Conservation (phyloP, 2,113 vertebrate genomes). For the Aptenodytes forsteri region DNA sequence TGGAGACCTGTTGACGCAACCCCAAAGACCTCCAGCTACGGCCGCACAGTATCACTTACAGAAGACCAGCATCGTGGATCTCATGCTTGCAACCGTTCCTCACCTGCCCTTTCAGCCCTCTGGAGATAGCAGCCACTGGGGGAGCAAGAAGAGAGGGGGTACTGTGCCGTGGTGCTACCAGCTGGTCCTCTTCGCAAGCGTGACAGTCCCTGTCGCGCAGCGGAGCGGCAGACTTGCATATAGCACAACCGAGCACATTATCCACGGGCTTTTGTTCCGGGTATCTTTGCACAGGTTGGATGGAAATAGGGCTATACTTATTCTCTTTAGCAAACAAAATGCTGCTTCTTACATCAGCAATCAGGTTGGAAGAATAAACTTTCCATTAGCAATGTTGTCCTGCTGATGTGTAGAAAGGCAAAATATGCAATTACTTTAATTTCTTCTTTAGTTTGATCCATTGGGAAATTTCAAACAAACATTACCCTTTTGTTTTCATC, state of each 20-base stretch:
- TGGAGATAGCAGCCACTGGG: neutral
- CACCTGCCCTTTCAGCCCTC: accelerated
- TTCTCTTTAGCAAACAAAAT: neutral
- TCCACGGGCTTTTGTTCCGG: accelerated
- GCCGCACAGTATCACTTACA: too few species aligned
- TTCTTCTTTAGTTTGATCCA: neutral
- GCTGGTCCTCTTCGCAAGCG: neutral
- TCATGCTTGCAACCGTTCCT: accelerated
- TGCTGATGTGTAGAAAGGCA: neutral
- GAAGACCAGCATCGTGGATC: neutral
- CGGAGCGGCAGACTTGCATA: accelerated
- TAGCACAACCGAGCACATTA: neutral
- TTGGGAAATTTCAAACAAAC: neutral
- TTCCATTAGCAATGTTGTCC: neutral
- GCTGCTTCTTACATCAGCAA: neutral
- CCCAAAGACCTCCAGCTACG: neutral
- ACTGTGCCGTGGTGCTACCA: neutral
- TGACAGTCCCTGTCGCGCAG: neutral
- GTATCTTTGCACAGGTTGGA: neutral
- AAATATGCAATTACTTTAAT: neutral
- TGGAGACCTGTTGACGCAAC: neutral
- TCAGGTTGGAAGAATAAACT: neutral
- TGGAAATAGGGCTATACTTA: neutral
- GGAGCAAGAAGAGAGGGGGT: neutral
- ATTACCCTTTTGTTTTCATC: neutral